These are phyloP conservation scores for Prolemur simus DNA, from an alignment of 2,113 vertebrate genomes.

Conservation along the genomic window DNA sequence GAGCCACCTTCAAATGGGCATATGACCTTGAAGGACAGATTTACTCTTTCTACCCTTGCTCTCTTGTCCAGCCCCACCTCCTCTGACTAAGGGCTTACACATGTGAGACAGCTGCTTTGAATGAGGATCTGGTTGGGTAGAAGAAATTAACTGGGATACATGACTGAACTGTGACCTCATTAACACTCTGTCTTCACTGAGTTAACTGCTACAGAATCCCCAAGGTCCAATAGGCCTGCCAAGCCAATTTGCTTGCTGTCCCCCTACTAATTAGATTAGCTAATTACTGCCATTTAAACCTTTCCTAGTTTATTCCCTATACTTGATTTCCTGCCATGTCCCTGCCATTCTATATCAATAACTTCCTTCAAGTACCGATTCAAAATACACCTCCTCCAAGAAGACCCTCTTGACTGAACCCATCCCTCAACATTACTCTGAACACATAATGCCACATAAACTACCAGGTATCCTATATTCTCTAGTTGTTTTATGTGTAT, in stretches of 20 bases:
- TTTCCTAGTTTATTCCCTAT: constrained; percentile 51
- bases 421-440: not conserved
- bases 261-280: constrained; percentile 61
- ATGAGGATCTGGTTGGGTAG: not conserved
- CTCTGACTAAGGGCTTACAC: constrained; percentile 28
- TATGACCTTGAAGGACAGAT: constrained; percentile 35
- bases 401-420: constrained; percentile 38
- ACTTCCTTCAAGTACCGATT: constrained; percentile 26
- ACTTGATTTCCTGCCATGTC: not conserved
- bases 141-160: constrained; percentile 56
- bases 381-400: not conserved
- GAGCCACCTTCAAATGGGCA: not conserved
- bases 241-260: constrained; percentile 49
- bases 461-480: not conserved
- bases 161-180: constrained; percentile 65
- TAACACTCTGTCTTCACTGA: constrained; percentile 33
- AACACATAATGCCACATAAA: not conserved
- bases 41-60: not conserved
- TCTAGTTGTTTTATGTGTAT: not conserved
- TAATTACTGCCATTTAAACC: constrained; percentile 64
- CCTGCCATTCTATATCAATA: not conserved
- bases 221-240: constrained; percentile 42
- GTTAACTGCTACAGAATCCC: constrained; percentile 57
- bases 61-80: not conserved
- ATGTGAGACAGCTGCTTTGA: constrained; percentile 34